These are phyloP conservation scores for Lineus longissimus DNA, from an alignment of 1,140 invertebrate genomes.

Conservation along the genomic window DNA sequence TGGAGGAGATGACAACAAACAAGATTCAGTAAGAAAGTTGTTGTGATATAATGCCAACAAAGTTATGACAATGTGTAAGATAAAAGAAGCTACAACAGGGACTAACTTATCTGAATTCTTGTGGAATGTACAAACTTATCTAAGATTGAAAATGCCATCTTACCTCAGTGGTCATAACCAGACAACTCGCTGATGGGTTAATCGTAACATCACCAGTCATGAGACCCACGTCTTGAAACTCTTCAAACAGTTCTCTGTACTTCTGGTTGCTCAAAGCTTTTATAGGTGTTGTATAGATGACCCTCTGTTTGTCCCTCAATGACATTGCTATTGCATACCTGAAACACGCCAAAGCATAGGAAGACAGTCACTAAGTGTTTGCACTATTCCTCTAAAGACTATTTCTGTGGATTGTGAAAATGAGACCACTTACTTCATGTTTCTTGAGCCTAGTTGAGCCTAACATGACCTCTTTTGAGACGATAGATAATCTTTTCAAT, in stretches of 20 bases:
- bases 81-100: neutral
- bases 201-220: constrained; percentile 99
- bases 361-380: constrained; percentile 2
- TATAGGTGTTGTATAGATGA: constrained; percentile 99
- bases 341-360: constrained; percentile 17
- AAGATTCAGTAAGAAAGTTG: too few relatives aligned
- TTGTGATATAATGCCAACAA: too few relatives aligned
- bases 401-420: too few relatives aligned
- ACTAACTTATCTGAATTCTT: too few relatives aligned
- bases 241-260: constrained; percentile 95
- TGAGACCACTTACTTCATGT: too few relatives aligned
- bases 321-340: constrained; percentile 71
- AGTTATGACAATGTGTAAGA: neutral
- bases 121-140: too few relatives aligned
- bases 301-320: constrained; percentile 72
- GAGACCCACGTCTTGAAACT: constrained; percentile 94
- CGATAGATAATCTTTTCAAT: too few relatives aligned
- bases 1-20: constrained; percentile 50
- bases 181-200: constrained; percentile 92
- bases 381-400: too few relatives aligned
- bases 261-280: constrained; percentile 99
- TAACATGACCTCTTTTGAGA: too few relatives aligned
- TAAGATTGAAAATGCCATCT: too few relatives aligned
- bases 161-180: constrained; percentile 99
- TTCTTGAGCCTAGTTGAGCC: too few relatives aligned